Base-by-base conservation (phyloP, 1,140 invertebrate species). In the Monochamus saltuarius region DNA sequence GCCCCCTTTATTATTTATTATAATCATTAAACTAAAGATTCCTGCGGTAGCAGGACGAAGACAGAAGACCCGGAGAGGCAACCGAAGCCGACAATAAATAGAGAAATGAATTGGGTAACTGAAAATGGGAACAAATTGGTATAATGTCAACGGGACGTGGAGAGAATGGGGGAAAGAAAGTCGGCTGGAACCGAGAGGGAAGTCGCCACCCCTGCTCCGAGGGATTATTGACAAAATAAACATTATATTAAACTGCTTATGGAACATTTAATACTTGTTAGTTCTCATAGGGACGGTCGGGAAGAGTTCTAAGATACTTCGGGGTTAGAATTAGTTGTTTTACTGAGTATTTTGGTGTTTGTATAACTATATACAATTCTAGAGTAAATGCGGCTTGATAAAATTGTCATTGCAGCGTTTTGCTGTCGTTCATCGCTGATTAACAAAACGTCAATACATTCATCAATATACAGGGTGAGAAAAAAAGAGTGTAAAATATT, bases 121-220 rank as follows among this genome's bases (percentile, higher is more conserved):
- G 64, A 66, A 58, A 62, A 59, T 62, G 64, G 64, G 56, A 66
- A 62, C 64, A 66, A 66, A 66, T 66, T 66, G 64, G 60, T 66
- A 62, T 62, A 60, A 66, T 62, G 64, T 57, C 47, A 50, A 38
- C 61, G 57, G 42, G 60, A 61, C 60, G 64, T 62, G 64, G 64
- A 60, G 61, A 38, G 64, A 66, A 66, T 62, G 56, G 61, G 62
- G 59, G 47, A 52, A 56, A 56, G 55, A 53, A 61, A 55, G 47
- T 11, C 35, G 36, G 35, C 36, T 49, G 55, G 38, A 51, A 60
- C 51, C 22, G 53, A 37, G 47, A 29, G 35, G 38, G 51, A 62
- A 62, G 59, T 46, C 57, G 47, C 59, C 59, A 57, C 54, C 64
- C 60, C 60, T 61, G 56, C 62, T 56, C 57, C 42, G 17, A 17